phyloP scores from a whole-genome alignment of 2,113 vertebrate species.

The Epinephelus cyanopodus region DNA sequence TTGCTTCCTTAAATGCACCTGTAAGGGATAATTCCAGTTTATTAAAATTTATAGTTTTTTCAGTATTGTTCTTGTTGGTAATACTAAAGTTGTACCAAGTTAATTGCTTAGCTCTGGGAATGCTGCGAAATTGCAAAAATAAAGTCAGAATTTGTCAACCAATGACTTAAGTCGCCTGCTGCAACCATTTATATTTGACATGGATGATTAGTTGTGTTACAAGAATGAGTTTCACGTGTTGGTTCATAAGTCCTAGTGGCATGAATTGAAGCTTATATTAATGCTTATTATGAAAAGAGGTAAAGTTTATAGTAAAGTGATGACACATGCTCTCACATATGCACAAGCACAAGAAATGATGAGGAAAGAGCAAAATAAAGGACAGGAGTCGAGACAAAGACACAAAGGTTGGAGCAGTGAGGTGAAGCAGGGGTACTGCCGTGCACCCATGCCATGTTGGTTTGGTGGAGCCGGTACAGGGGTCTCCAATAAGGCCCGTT shows the following conservation, averaged over 20 bases:
- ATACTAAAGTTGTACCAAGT: background rate
- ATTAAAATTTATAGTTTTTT: background rate
- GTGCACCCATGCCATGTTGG: constrained; percentile 59
- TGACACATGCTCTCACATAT: background rate
- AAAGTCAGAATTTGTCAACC: background rate
- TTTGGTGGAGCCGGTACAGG: constrained; percentile 75
- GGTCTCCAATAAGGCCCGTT: constrained; percentile 84
- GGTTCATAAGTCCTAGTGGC: background rate
- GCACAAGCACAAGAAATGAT: background rate
- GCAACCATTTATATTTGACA: background rate
- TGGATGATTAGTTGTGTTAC: background rate
- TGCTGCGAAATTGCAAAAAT: background rate
- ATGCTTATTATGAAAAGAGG: background rate
- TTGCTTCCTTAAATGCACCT: constrained; percentile 58
- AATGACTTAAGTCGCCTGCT: background rate
- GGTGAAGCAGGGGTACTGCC: constrained; percentile 47
- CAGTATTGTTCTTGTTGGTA: background rate
- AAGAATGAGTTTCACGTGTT: background rate
- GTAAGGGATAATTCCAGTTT: constrained; percentile 28
- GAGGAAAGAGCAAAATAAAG: constrained; percentile 14
- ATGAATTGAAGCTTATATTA: background rate
- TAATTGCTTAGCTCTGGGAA: background rate
- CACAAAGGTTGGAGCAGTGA: constrained; percentile 40
- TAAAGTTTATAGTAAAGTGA: background rate
- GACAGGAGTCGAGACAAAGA: constrained; percentile 11